phyloP scores from a whole-genome alignment of 2,797 vertebrate species.

The Lophius americanus region DNA sequence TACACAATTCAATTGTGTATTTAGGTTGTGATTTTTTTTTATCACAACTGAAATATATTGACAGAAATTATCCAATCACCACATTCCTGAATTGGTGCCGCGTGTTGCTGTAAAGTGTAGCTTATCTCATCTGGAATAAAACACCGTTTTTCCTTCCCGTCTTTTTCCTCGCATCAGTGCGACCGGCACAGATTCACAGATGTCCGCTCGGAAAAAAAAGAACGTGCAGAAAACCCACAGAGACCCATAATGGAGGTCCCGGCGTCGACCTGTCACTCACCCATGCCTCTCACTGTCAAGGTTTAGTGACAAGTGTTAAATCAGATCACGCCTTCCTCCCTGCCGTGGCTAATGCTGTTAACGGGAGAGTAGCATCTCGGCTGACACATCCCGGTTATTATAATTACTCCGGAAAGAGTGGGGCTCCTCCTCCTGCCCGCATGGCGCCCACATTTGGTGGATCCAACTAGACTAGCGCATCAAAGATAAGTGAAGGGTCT shows the following conservation, averaged over 20 bases:
- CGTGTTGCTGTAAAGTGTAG: not conserved
- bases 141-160: no score
- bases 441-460: conserved; percentile 39
- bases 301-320: conserved; percentile 78
- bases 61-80: no score
- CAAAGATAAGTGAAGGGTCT: conserved; percentile 6
- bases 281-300: conserved; percentile 68
- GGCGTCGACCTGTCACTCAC: conserved; percentile 66
- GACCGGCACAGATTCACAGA: not conserved
- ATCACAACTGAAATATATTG: no score
- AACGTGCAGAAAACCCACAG: conserved; percentile 11
- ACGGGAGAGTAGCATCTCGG: conserved; percentile 57
- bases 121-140: not conserved
- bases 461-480: not conserved
- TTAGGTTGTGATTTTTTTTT: no score
- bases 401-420: conserved; percentile 61
- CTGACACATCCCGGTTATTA: conserved; percentile 57
- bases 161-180: conserved; percentile 3
- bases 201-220: not conserved
- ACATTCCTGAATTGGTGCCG: no score
- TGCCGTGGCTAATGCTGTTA: conserved; percentile 68
- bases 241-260: conserved; percentile 30
- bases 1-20: no score
- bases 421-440: conserved; percentile 41
- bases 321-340: conserved; percentile 57